These are phyloP conservation scores for Apodemus agrarius DNA, from an alignment of 2,797 vertebrate species.

Conservation along the genomic window DNA sequence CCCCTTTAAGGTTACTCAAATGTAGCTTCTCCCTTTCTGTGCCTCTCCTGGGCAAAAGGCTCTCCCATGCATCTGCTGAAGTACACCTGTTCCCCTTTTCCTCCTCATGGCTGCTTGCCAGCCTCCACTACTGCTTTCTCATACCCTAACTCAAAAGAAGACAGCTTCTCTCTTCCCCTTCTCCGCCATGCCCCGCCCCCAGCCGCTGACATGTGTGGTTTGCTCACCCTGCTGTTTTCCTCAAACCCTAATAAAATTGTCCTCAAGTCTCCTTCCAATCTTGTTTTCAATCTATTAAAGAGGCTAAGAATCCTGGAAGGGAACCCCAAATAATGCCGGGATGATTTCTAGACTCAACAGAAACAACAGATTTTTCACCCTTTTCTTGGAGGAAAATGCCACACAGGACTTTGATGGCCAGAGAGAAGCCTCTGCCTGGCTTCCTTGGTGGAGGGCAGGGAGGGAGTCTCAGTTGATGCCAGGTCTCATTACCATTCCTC, in stretches of 20 bases:
- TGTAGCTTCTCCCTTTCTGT: background rate
- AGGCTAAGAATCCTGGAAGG: background rate
- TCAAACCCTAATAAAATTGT: background rate
- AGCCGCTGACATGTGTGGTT: background rate
- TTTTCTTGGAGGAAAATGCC: background rate
- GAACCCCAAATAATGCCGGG: background rate
- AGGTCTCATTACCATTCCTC: background rate
- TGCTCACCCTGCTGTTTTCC: background rate
- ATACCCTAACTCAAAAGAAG: background rate
- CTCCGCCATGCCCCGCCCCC: background rate
- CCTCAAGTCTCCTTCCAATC: background rate
- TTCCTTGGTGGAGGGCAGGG: background rate
- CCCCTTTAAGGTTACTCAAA: background rate
- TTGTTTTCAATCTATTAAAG: background rate
- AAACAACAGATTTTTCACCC: background rate
- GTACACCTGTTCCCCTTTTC: background rate
- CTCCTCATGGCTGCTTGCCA: background rate
- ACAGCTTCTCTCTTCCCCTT: background rate
- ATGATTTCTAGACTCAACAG: background rate
- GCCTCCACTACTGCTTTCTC: background rate
- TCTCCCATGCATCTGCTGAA: background rate
- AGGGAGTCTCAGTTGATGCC: background rate
- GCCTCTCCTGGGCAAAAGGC: background rate
- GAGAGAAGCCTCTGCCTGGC: background rate
- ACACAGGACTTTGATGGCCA: too few relatives aligned